These are phyloP conservation scores for Pavo muticus DNA, from an alignment of 2,113 vertebrate species.

Conservation along the genomic window DNA sequence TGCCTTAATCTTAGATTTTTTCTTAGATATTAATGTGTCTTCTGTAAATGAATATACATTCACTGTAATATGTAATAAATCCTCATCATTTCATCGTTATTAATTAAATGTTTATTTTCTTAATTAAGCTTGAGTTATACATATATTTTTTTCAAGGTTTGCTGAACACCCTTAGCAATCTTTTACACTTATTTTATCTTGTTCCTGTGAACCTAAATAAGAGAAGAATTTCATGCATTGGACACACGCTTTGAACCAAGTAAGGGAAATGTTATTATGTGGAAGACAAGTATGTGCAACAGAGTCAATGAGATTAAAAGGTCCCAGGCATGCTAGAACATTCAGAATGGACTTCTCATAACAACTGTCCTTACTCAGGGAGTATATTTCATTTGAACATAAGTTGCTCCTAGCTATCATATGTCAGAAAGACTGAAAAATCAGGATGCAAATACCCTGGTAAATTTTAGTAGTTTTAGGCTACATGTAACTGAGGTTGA, in stretches of 20 bases:
- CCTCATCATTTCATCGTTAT: background rate
- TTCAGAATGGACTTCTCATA: background rate
- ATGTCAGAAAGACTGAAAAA: background rate
- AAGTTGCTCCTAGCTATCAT: accelerated
- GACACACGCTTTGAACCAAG: background rate
- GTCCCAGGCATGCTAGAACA: background rate
- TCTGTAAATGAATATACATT: background rate
- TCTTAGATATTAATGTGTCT: background rate
- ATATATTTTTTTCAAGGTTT: background rate
- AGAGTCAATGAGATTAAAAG: background rate
- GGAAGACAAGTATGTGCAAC: background rate
- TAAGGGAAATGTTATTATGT: background rate
- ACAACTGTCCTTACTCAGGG: background rate
- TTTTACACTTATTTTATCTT: background rate
- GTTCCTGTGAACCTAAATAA: background rate
- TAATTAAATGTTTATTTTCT: background rate
- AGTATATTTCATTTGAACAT: background rate
- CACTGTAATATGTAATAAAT: background rate
- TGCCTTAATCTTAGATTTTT: background rate
- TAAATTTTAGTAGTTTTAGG: background rate
- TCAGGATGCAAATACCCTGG: background rate
- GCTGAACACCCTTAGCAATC: background rate
- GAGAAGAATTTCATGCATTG: background rate
- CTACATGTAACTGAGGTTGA: accelerated
- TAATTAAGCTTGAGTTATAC: background rate